Conservation (phyloP, 2,113 vertebrate species). For the Paradoxurus hermaphroditus region DNA sequence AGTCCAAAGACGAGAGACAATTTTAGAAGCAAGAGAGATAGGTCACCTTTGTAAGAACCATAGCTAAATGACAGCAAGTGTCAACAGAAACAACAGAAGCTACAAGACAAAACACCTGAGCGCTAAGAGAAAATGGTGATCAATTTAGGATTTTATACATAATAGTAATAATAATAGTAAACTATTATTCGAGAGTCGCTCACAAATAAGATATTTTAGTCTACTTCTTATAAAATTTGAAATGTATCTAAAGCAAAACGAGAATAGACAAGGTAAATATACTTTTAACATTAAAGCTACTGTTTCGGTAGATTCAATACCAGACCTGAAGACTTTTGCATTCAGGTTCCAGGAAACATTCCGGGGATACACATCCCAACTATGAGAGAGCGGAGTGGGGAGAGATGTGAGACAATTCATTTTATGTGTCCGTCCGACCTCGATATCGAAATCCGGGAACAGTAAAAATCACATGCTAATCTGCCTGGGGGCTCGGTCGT, state of each 20-base stretch:
- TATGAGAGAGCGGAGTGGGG: neutral
- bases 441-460: neutral
- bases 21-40: neutral
- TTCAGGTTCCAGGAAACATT: neutral
- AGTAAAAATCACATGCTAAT: neutral
- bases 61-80: neutral
- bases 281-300: neutral
- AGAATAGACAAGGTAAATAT: neutral
- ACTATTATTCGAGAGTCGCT: neutral
- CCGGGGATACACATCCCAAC: neutral
- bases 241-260: neutral
- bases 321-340: neutral
- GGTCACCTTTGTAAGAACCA: neutral
- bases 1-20: neutral
- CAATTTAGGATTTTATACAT: neutral
- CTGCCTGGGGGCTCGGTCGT: too few species aligned
- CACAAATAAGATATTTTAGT: neutral
- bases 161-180: too few species aligned
- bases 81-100: neutral
- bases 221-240: neutral
- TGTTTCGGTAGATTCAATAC: neutral
- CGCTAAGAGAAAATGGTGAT: neutral
- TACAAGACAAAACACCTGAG: too few species aligned
- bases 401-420: neutral
- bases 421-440: neutral